A percentile compares a stretch with the other conserved stretches of the same genome.
Conservation (phyloP, 2,888 invertebrate species). For the Drosophila mimica region DNA sequence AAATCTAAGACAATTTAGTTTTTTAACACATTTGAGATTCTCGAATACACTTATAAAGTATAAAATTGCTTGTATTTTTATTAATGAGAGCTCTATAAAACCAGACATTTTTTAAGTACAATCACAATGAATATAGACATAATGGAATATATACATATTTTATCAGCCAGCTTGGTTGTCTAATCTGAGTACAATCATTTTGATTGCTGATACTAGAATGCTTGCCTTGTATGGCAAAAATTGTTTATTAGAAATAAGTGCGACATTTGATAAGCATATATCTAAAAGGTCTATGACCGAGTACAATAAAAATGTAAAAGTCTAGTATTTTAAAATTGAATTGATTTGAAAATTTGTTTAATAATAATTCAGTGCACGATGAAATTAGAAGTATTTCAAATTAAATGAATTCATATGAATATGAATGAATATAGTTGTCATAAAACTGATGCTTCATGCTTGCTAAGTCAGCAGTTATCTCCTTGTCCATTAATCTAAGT, state of each 20-base stretch:
- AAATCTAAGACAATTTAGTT: too few relatives aligned
- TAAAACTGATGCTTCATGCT: neutral
- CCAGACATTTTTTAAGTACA: neutral
- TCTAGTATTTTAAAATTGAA: neutral
- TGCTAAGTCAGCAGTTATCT: neutral
- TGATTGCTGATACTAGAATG: constrained; percentile 5
- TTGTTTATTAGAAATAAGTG: constrained; percentile 1
- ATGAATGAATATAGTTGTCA: neutral
- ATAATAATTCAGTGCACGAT: too few relatives aligned
- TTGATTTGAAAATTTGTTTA: neutral
- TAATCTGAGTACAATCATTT: constrained; percentile 6
- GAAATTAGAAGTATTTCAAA: too few relatives aligned
- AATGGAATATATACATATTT: neutral
- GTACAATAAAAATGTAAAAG: neutral
- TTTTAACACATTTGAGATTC: too few relatives aligned
- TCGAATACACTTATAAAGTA: neutral
- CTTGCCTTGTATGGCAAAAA: neutral
- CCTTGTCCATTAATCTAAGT: neutral
- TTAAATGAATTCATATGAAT: too few relatives aligned
- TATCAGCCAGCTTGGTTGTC: constrained; percentile 8
- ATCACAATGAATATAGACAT: constrained; percentile 26
- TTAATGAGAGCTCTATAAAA: neutral
- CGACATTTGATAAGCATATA: neutral
- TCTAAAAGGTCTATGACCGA: constrained; percentile 11
- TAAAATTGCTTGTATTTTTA: neutral